Base-by-base conservation (phyloP, 2,797 vertebrate genomes). In the Centroberyx gerrardi region DNA sequence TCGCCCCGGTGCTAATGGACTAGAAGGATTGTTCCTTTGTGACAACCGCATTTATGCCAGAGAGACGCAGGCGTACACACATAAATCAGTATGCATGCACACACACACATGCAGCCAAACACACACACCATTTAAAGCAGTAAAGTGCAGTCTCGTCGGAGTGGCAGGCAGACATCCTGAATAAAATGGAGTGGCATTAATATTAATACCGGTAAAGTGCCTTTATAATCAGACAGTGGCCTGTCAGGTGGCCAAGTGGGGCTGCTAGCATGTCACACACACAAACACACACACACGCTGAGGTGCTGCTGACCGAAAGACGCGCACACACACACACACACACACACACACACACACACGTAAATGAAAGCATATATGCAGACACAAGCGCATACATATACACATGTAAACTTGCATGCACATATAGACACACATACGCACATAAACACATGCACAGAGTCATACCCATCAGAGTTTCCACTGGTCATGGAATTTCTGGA, bases 201-300 rank as follows among this genome's bases (percentile, higher is more conserved):
- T 95, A 96, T 96, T 95, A 95, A 95, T 96, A 90, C 85, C 85
- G 87, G 84, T 93, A 94, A 95, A 96, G 95, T 96, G 95, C 94
- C 93, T 94, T 93, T 91, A 93, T 94, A 95, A 95, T 96, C 94
- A 95, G 93, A 95, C 90, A 91, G 90, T 89, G 90, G 87, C 85
- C 90, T 93, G 93, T 94, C 93, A 94, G 92, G 74, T 90, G 87
- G 89, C 82, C 84, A 87, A 89, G 90, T 89, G 90, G 80, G 88
- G 86, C 88, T 90, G 87, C 87, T 83, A 78, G 86, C 81, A 74
- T 88, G 87, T 93, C 82, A 84, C 87, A 86, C 84, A 91, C 89
- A 85, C 75, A 78, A 72, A 81, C 68, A 36, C 58, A 72, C 53
- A 46, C 33, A 79, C 28, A 68, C 62, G 59, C 5, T 38, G 38